A percentile compares a stretch with the other conserved stretches of the same genome.
phyloP scores from a whole-genome alignment of 2,888 invertebrate genomes.

The Caenorhabditis afra region DNA sequence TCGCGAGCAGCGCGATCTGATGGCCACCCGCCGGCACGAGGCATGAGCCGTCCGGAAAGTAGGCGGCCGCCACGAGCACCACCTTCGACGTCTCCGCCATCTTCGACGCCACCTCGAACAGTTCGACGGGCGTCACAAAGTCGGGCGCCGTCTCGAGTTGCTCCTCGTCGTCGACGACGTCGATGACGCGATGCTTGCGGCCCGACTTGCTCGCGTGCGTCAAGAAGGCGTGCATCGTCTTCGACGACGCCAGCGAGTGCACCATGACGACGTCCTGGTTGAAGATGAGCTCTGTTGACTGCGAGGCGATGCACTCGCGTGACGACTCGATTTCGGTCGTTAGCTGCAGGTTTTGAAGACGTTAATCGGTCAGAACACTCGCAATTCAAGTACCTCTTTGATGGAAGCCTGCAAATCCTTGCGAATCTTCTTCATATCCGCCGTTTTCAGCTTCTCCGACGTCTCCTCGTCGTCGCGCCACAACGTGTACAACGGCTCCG shows the following conservation, averaged over 20 bases:
- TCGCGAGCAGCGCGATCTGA: conserved; percentile 72
- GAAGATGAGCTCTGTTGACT: conserved; percentile 68
- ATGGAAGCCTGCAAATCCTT: conserved; percentile 61
- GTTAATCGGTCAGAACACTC: too few relatives aligned
- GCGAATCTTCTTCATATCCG: conserved; percentile 67
- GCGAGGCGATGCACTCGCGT: conserved; percentile 65
- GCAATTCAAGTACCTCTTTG: conserved; percentile 57
- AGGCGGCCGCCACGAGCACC: conserved; percentile 70
- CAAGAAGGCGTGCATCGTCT: conserved; percentile 67
- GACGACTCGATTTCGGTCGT: conserved; percentile 68
- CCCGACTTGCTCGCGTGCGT: conserved; percentile 30
- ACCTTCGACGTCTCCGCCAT: conserved; percentile 69
- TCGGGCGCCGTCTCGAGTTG: conserved; percentile 55
- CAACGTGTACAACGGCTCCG: conserved; percentile 71
- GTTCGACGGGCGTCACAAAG: conserved; percentile 49
- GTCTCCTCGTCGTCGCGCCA: conserved; percentile 64
- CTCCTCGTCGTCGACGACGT: conserved; percentile 35
- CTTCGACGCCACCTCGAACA: conserved; percentile 59
- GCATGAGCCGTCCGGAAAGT: conserved; percentile 76
- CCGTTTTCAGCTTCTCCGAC: conserved; percentile 38
- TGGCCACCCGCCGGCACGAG: conserved; percentile 73
- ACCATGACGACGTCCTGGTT: conserved; percentile 70
- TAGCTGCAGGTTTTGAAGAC: too few relatives aligned
- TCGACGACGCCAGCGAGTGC: conserved; percentile 60
- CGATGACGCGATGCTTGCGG: conserved; percentile 45